A percentile compares a stretch with the other conserved stretches of the same genome.
Conservation (phyloP, 2,888 invertebrate species). For the Agrypnus murinus region DNA sequence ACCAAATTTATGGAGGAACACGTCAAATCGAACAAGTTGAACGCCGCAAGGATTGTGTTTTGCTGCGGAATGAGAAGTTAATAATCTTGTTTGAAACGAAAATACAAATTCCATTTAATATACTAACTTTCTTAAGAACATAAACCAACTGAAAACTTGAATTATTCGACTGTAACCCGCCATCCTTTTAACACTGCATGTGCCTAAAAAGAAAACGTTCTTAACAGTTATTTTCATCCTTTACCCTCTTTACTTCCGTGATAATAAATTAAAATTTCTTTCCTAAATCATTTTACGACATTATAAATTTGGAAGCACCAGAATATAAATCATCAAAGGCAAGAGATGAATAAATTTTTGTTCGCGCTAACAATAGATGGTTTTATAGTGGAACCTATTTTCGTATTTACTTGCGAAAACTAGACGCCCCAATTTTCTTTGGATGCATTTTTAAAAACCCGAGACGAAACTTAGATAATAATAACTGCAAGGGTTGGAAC, state of each 20-base stretch:
- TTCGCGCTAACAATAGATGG: constrained; percentile 5
- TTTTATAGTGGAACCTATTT: constrained; percentile 9
- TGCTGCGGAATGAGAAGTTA: constrained; percentile 19
- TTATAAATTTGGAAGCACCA: constrained; percentile 19
- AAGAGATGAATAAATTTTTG: constrained; percentile 18
- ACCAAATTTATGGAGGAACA: constrained; percentile 7
- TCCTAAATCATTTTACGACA: constrained; percentile 20
- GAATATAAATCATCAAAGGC: constrained; percentile 9
- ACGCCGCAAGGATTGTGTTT: constrained; percentile 22
- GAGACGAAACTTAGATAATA: background rate
- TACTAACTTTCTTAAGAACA: background rate
- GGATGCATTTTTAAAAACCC: background rate
- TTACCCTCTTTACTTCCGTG: background rate
- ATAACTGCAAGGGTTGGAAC: background rate
- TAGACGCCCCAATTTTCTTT: background rate
- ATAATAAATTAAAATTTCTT: constrained; percentile 21
- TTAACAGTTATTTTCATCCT: constrained; percentile 8
- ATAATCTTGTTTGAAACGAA: constrained; percentile 11
- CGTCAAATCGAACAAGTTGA: constrained; percentile 15
- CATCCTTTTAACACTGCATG: background rate
- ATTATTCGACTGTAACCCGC: background rate
- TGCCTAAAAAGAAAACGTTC: background rate
- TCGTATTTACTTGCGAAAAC: constrained; percentile 5
- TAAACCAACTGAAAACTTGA: background rate
- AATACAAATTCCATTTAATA: constrained; percentile 14